These are phyloP conservation scores for Stenchaetothrips biformis DNA, from an alignment of 2,888 invertebrate genomes.

Conservation along the genomic window DNA sequence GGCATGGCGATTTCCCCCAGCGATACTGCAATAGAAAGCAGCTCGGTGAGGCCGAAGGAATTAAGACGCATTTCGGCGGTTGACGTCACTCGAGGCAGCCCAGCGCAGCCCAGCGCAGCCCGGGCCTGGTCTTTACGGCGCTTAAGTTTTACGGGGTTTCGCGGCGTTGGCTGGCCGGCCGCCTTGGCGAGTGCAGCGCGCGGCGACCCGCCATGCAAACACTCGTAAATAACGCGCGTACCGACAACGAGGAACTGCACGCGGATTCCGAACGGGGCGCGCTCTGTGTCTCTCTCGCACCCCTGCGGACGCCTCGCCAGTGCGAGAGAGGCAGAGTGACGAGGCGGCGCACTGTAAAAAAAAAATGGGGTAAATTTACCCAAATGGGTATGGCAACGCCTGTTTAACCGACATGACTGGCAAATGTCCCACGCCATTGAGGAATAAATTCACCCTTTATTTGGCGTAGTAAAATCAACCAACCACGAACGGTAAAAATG, in stretches of 20 bases:
- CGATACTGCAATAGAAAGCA: conserved; percentile 9
- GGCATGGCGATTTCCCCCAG: conserved; percentile 7
- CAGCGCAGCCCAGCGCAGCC: background rate
- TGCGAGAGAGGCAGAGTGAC: background rate
- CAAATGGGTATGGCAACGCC: no score
- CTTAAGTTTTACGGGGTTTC: background rate
- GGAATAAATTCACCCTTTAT: no score
- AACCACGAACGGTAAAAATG: no score
- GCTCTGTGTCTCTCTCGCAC: background rate
- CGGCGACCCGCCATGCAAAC: background rate
- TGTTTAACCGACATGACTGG: no score
- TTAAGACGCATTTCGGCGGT: no score
- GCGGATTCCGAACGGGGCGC: background rate
- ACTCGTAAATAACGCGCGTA: background rate
- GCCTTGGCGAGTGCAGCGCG: background rate
- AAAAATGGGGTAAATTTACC: no score
- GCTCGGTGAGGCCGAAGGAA: background rate
- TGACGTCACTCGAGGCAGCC: no score
- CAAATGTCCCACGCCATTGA: no score
- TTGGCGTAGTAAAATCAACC: no score
- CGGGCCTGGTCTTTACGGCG: background rate
- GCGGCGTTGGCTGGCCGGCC: background rate
- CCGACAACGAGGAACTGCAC: background rate
- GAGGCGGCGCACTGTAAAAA: no score
- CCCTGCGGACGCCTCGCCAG: background rate